Evolutionary conservation across 2,888 invertebrate genomes (phyloP).

Genomic region (Hypolimnas misippus): DNA sequence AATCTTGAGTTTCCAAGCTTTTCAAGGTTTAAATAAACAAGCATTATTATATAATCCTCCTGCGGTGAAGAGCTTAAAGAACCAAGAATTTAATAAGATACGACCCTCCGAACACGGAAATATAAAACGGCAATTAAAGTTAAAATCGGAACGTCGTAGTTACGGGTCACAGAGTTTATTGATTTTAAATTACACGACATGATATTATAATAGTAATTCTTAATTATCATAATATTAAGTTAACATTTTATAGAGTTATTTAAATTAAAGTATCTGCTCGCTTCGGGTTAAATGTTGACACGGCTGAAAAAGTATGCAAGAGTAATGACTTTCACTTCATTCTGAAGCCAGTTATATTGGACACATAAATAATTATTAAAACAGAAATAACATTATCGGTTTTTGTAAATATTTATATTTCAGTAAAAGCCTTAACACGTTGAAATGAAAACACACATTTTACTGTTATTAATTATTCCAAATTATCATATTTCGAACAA

Average conservation of each 20-base stretch:
- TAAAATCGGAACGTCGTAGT: not conserved
- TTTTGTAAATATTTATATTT: no score
- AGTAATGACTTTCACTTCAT: no score
- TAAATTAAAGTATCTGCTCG: not conserved
- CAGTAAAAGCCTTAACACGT: no score
- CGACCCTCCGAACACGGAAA: constrained; percentile 6
- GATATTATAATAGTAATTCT: not conserved
- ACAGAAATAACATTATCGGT: no score
- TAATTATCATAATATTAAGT: not conserved
- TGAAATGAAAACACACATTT: no score
- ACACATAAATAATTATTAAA: no score
- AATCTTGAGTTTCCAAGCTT: no score
- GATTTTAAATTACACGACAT: not conserved
- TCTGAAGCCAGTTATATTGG: no score
- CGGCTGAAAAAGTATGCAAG: no score
- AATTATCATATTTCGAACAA: not conserved
- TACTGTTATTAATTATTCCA: no score
- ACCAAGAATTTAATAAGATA: constrained; percentile 8
- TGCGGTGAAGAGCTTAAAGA: not conserved
- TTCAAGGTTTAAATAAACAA: not conserved
- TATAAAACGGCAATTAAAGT: constrained; percentile 22
- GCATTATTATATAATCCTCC: not conserved
- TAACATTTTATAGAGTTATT: not conserved
- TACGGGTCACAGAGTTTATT: not conserved
- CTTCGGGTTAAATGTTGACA: no score